phyloP scores from a whole-genome alignment of 2,888 invertebrate species.

The Kuschelorhynchus macadamiae region DNA sequence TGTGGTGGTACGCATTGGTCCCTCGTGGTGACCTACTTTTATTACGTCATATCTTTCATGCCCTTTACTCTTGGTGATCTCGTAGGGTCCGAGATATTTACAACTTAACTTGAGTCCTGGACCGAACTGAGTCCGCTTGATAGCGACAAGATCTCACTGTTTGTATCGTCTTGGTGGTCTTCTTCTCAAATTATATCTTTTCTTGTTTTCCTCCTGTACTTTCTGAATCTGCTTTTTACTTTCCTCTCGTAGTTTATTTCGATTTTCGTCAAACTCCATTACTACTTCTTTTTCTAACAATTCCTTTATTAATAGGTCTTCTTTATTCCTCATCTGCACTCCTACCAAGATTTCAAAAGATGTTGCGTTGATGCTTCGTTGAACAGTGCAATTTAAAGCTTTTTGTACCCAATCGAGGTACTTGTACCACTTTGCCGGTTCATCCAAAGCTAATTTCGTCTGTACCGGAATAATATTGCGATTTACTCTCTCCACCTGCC shows the following conservation, averaged over 20 bases:
- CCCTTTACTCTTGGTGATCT: no score
- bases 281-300: constrained; percentile 35
- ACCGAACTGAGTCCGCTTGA: no score
- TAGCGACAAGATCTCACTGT: constrained; percentile 12
- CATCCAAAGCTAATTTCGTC: constrained; percentile 27
- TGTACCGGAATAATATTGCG: constrained; percentile 29
- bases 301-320: constrained; percentile 59
- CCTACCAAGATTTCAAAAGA: no score
- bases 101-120: neutral
- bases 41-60: no score
- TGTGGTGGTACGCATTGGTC: no score
- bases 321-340: constrained; percentile 53
- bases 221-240: constrained; percentile 47
- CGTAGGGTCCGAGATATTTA: no score
- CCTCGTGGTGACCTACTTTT: no score
- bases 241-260: constrained; percentile 41
- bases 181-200: constrained; percentile 53
- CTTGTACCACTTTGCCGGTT: constrained; percentile 45
- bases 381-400: constrained; percentile 48
- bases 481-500: constrained; percentile 60
- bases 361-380: constrained; percentile 49
- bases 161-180: constrained; percentile 52
- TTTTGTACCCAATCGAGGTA: constrained; percentile 52
- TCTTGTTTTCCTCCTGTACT: no score
- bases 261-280: constrained; percentile 28